Evolutionary conservation across 2,888 invertebrate genomes (phyloP), one percentile per base, ranked within the genome.

Genomic region (Ganaspis brasiliensis): DNA sequence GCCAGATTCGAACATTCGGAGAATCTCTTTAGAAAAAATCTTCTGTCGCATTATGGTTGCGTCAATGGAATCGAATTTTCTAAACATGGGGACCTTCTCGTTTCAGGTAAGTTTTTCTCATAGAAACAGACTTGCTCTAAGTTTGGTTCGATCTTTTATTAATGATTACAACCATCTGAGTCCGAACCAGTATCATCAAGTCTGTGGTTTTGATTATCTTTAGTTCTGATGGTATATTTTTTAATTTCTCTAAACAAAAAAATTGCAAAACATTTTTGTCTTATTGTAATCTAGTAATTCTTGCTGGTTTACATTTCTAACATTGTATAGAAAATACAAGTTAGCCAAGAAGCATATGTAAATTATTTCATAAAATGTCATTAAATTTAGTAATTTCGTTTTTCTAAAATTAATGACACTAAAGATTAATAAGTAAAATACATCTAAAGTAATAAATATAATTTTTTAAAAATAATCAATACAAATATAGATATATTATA

Each of bases 51-150:
- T 93, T 98, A 95, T 93, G 98, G 98, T 88, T 98, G 98, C 94
- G 97, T 98, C 76, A 98, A 98, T 93, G 98, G 98, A 81, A 96
- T 98, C 86, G 98, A 98, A 92, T 98, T 98, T 93, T 98, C 97
- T 72, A 94, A 94, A 84, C 95, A 97, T 92, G 98, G 98, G 85
- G 95, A 96, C 92, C 94, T 95, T 86, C 94, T 98, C 81, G 95
- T 96, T 86, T 98, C 98, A 90, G 98, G 98, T 98, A 93, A 93
- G 91, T 76, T 70, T 59, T 52, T 26, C 19, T 24, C 12, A 3
- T 21, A 52, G 16, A 16, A 19, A 8, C 1, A 45, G n/a, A 45
- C n/a, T 31, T 31, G 31, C 31, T 31, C 31, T 40, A 21, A 45
- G 24, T n/a, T 45, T 45, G 45, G 45, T 67, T 67, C 45, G 67